phyloP scores from a whole-genome alignment of 2,113 vertebrate genomes.

The Pogonocichla stellata region DNA sequence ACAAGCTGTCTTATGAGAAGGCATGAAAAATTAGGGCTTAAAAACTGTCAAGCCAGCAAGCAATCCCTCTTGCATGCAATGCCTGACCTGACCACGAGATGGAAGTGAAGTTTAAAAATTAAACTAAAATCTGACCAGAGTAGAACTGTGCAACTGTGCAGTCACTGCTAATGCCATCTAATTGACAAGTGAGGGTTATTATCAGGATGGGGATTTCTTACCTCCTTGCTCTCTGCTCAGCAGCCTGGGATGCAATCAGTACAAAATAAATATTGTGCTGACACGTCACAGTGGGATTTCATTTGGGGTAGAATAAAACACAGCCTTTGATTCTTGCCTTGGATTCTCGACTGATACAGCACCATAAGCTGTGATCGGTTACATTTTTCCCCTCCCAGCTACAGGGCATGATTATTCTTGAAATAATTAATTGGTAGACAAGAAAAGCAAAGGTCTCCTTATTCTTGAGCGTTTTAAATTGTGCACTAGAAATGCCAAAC shows the following conservation, averaged over 20 bases:
- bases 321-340: neutral
- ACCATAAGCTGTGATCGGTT: neutral
- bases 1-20: neutral
- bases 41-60: fast-evolving
- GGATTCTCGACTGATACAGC: neutral
- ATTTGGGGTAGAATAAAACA: neutral
- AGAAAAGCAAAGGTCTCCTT: neutral
- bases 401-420: neutral
- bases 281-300: neutral
- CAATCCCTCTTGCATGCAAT: neutral
- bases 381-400: neutral
- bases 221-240: neutral
- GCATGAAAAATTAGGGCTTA: neutral
- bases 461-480: neutral
- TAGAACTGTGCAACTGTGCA: fast-evolving
- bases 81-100: constrained; percentile 35
- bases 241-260: neutral
- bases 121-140: neutral
- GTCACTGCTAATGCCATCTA: neutral
- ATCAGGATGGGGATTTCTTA: neutral
- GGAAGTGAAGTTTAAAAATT: constrained; percentile 49
- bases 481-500: neutral
- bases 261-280: constrained; percentile 13
- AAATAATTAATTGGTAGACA: constrained; percentile 10
- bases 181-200: neutral